Conservation (phyloP, 1,140 invertebrate species). For the Zaprionus kolodkinae region DNA sequence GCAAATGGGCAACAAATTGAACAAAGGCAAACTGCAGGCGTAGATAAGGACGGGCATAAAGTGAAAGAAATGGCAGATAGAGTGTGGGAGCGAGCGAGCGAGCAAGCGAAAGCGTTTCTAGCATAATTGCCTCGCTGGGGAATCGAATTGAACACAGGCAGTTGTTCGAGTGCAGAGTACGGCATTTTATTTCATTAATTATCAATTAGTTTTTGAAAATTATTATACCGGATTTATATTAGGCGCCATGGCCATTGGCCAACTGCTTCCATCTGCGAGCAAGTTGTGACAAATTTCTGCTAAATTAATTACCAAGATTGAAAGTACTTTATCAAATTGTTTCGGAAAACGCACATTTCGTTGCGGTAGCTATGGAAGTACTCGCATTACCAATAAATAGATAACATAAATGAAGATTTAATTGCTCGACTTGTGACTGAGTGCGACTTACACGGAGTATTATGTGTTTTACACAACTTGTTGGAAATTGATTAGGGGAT, state of each 20-base stretch:
- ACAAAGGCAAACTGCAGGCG: constrained; percentile 66
- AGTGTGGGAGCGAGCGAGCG: constrained; percentile 12
- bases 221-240: constrained; percentile 69
- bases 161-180: constrained; percentile 25
- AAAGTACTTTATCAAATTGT: constrained; percentile 33
- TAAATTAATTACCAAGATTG: constrained; percentile 67
- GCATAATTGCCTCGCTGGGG: constrained; percentile 76
- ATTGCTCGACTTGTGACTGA: neutral
- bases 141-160: constrained; percentile 70
- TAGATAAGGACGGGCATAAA: constrained; percentile 55
- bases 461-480: neutral
- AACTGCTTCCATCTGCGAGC: constrained; percentile 34
- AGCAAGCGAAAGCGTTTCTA: constrained; percentile 31
- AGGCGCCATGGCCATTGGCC: constrained; percentile 47
- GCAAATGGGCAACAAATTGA: constrained; percentile 57
- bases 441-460: neutral
- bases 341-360: neutral
- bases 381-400: constrained; percentile 17
- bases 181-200: constrained; percentile 78
- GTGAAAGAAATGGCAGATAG: neutral
- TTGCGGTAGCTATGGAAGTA: constrained; percentile 3
- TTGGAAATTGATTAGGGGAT: neutral
- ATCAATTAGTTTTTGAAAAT: constrained; percentile 82
- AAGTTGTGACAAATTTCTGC: constrained; percentile 55
- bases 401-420: constrained; percentile 7